Evolutionary conservation across 1,140 invertebrate species (phyloP).

Genomic region (Drosophila nigromelanica): DNA sequence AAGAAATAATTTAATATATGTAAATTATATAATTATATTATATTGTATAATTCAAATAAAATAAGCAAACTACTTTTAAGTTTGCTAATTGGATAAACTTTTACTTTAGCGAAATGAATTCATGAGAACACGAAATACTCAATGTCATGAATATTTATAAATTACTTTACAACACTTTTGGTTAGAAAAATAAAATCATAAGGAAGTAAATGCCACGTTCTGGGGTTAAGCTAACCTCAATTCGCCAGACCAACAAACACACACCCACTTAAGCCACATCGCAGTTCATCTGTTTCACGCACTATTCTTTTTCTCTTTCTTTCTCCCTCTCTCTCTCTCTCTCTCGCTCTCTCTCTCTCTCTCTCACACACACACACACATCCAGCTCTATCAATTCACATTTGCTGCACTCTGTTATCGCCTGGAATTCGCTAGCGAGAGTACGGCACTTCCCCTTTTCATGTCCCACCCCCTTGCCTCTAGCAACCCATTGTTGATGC

Average conservation of each 20-base stretch:
- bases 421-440: slow-evolving; percentile 21
- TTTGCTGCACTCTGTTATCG: slow-evolving; percentile 16
- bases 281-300: slow-evolving; percentile 31
- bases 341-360: neutral
- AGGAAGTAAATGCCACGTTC: neutral
- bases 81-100: no score
- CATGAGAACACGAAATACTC: no score
- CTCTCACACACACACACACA: neutral
- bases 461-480: slow-evolving; percentile 2
- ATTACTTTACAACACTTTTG: neutral
- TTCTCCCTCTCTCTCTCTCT: neutral
- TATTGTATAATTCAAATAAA: no score
- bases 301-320: neutral
- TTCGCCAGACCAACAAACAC: neutral
- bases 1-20: no score
- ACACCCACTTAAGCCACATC: neutral
- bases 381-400: slow-evolving; percentile 7
- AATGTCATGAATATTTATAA: no score
- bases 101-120: no score
- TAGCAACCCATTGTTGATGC: slow-evolving; percentile 45
- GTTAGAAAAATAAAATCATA: no score
- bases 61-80: no score
- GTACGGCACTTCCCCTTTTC: neutral
- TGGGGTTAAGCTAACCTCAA: slow-evolving; percentile 5
- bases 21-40: no score